Base-by-base conservation (phyloP, 30 jellyfish, hydroid and myxozoan species). In the Sanderia malayensis region DNA sequence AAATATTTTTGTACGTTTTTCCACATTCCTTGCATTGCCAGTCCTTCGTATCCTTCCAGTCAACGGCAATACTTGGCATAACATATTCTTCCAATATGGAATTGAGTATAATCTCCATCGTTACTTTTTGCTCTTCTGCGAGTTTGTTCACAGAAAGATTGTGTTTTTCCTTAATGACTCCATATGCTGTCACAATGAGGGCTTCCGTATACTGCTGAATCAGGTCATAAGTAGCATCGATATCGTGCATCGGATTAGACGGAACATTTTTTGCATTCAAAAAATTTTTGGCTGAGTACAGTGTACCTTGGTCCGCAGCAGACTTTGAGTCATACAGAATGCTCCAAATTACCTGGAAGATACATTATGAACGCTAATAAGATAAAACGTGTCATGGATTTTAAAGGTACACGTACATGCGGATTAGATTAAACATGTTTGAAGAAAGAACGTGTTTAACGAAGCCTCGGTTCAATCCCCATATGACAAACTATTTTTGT, bases 281-380 rank as follows among this genome's bases (percentile, higher is more conserved):
- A 20, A 53, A 53, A 18, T 53, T 53, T 18, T 20, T 24, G 7
- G 67, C 67, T n/a, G 67, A 7, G 20, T 53, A 53, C 67, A 53
- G 30, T 53, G 67, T 53, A 9, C 31, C 30, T 24, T 53, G 67
- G 7, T n/a, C 67, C 7, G 9, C 67, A 53, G 52, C 6, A 37
- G 52, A 37, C 52, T 37, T 6, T 3, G 19, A 4, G 10, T 20
- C 67, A 55, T 55, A 55, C 15, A 55, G 67, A 6, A 55, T 4
- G 19, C 31, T 20, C 67, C 67, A 55, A n/a, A 55, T 24, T n/a
- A 55, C 67, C 67, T 55, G 8, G 18, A 55, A 55, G 31, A 8
- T 10, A 44, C 11, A n/a, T 44, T 44, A 44, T n/a, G n/a, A 44
- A 44, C n/a, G 58, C 11, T 10, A 10, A 44, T 10, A 10, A 44